Base-by-base conservation (phyloP, 2,888 invertebrate species). In the Candidula unifasciata region DNA sequence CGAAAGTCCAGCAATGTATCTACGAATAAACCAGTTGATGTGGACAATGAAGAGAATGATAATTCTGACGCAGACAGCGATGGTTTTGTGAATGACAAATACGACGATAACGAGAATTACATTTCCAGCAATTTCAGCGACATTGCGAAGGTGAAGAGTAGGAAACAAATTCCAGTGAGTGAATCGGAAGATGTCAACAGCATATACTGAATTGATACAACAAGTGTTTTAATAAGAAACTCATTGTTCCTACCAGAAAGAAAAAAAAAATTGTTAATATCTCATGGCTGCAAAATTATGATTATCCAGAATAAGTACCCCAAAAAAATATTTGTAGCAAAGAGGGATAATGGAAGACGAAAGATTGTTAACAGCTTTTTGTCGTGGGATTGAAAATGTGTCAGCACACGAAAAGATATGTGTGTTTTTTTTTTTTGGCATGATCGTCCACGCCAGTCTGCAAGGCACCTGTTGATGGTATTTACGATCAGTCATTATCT, bases 51-150 rank as follows among this genome's bases (percentile, higher is more conserved):
- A 30, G 52, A 60, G 0, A 27, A 79, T 0, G 21, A 78, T 54
- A 10, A 37, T 60, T 82, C 82, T 54, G 83, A 76, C 60, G 83
- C 83, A 57, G 83, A 83, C 57, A 78, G 77, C 27, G 83, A 83
- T 69, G 83, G 83, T 24, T 83, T 83, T 27, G 83, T 79, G 24
- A 44, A 80, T 35, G 27, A 64, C 37, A 37, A 68, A 30, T 57
- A 37, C 3, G 68, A 71, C 44, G 79, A 84, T 24, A 69, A 68
- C 27, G 77, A 78, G 24, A 57, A 80, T 35, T 37, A 37, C 30
- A 13, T 54, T 35, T 6, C 24, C 16, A n/a, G 30, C n/a, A 33
- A 64, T 30, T 18, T 68, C 18, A 30, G 3, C 60, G 52, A 80
- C 18, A 27, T 21, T 73, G 66, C 44, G 37, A 16, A 8, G n/a